Percentiles rank a stretch among this genome's conserved stretches.
phyloP scores from a whole-genome alignment of 1,140 invertebrate species.

The Brachionus rubens region DNA sequence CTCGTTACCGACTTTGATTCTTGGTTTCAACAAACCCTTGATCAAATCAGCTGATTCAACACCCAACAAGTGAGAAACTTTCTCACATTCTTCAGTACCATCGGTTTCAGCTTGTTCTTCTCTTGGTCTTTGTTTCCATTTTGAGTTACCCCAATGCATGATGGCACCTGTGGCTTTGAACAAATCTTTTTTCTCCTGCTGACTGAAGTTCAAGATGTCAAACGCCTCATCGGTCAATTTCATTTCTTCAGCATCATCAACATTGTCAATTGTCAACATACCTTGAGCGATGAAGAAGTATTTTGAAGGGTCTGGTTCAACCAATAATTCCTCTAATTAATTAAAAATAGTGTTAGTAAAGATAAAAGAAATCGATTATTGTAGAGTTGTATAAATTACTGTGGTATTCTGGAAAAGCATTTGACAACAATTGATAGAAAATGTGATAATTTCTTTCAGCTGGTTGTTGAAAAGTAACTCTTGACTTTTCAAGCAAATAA shows the following conservation, averaged over 20 bases:
- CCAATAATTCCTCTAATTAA: conserved; percentile 74
- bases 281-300: conserved; percentile 94
- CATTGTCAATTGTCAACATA: conserved; percentile 87
- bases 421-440: conserved; percentile 99
- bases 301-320: conserved; percentile 75
- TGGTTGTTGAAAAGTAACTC: conserved; percentile 96
- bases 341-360: conserved; percentile 54
- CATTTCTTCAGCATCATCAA: conserved; percentile 95
- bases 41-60: conserved; percentile 65
- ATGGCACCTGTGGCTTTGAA: conserved; percentile 94
- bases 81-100: conserved; percentile 89
- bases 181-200: conserved; percentile 89
- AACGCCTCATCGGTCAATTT: conserved; percentile 90
- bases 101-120: conserved; percentile 99
- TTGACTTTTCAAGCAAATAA: conserved; percentile 99
- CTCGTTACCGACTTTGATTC: conserved; percentile 73
- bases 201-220: conserved; percentile 92
- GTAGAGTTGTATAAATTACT: conserved; percentile 49
- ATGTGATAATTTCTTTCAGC: conserved; percentile 99
- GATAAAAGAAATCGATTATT: neutral
- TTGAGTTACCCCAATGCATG: conserved; percentile 97
- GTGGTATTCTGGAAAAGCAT: conserved; percentile 67
- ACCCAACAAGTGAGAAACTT: conserved; percentile 80
- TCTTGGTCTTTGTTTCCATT: conserved; percentile 99
- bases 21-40: conserved; percentile 65